Percentiles rank a stretch among this genome's conserved stretches.
These are phyloP conservation scores for Phymorhynchus buccinoides DNA, from an alignment of 1,140 invertebrate genomes.

Conservation along the genomic window DNA sequence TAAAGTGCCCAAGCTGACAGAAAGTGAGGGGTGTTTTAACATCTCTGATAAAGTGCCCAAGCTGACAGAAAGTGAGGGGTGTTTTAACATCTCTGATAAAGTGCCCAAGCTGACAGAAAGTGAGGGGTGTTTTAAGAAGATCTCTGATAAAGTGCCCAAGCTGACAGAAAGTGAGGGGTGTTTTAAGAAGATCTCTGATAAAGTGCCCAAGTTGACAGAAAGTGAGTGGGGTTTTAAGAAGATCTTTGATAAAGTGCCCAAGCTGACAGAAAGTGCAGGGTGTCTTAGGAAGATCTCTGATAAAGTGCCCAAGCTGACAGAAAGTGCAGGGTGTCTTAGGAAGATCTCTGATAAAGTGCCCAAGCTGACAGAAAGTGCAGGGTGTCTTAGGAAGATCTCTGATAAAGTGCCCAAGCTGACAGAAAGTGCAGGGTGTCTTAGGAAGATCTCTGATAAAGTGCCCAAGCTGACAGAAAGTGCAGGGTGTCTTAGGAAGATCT, in stretches of 20 bases:
- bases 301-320: not conserved
- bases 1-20: not conserved
- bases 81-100: not conserved
- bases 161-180: not conserved
- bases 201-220: not conserved
- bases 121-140: not conserved
- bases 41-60: not conserved
- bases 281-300: not conserved
- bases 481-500: not conserved
- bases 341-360: not conserved
- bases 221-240: not conserved
- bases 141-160: not conserved
- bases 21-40: not conserved
- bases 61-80: not conserved
- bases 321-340: not conserved
- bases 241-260: not conserved
- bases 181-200: not conserved
- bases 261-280: not conserved
- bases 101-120: not conserved
- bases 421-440: not conserved
- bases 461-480: not conserved
- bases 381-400: not conserved
- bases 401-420: too few species aligned
- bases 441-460: not conserved
- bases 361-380: not conserved